Evolutionary conservation across 2,888 invertebrate genomes (phyloP), one percentile per base, ranked within the genome.

Genomic region (Rhagonycha fulva): DNA sequence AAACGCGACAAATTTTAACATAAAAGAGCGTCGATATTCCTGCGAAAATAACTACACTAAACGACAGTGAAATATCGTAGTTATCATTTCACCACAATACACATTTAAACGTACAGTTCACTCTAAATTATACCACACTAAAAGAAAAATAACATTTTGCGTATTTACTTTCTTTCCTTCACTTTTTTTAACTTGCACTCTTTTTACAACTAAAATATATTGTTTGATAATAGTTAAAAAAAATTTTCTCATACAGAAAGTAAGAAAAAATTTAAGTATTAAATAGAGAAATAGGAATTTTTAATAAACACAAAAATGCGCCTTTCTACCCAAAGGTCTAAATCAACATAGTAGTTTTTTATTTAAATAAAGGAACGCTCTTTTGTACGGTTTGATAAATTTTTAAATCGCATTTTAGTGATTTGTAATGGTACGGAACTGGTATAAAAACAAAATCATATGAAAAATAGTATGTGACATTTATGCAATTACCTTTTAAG

Each of bases 21-120:
- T 26, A 72, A 71, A 68, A 23, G 71, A 68, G 62, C 67, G 63
- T 69, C 69, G 63, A 30, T 30, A 67, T 24, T 70, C 61, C 28
- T 68, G 66, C 69, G 68, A 62, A 72, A 70, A 73, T 72, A 70
- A 69, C 72, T 75, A 68, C 71, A 71, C 71, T 71, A 72, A 76
- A 72, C 72, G 71, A 68, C 72, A 72, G 69, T 76, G 76, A 76
- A 76, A 76, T 76, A 75, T 71, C 68, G 75, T 67, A 71, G 68
- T 71, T 70, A 75, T 75, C 68, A 67, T 68, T 71, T 75, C 71
- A 62, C 68, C 68, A 61, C 68, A 68, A 75, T 67, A 75, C 71
- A 70, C 75, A 71, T 75, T 60, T 71, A 75, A 70, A 61, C 68
- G 62, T 68, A 75, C 74, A 71, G 70, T 75, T 75, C 71, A 71